phyloP scores from a whole-genome alignment of 2,888 invertebrate species.

The Trissolcus japonicus region DNA sequence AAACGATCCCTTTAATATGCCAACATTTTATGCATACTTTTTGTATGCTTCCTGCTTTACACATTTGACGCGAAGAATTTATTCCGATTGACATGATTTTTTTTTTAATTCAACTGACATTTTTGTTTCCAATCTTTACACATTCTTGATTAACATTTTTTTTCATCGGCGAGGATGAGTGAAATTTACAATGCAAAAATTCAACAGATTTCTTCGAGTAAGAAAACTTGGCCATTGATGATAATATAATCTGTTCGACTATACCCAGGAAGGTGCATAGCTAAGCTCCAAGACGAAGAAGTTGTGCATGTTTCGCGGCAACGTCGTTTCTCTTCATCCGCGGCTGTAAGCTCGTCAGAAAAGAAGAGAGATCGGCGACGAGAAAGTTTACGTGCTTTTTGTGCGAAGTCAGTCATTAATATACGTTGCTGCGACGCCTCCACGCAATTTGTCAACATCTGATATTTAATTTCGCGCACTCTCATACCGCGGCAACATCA shows the following conservation, averaged over 20 bases:
- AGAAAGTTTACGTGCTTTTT: slow-evolving; percentile 73
- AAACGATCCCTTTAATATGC: slow-evolving; percentile 21
- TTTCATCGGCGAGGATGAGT: background rate
- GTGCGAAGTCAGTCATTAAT: slow-evolving; percentile 73
- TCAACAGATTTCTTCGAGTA: slow-evolving; percentile 25
- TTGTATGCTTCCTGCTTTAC: background rate
- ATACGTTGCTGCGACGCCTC: slow-evolving; percentile 75
- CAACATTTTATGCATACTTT: slow-evolving; percentile 1
- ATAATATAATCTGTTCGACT: slow-evolving; percentile 50
- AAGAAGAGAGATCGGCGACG: slow-evolving; percentile 64
- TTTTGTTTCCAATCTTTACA: slow-evolving; percentile 3
- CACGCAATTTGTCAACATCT: slow-evolving; percentile 76
- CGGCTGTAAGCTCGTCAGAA: slow-evolving; percentile 65
- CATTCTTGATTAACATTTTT: background rate
- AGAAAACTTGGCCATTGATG: slow-evolving; percentile 36
- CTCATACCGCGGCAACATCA: slow-evolving; percentile 63
- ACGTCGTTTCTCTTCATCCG: slow-evolving; percentile 76
- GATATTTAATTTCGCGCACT: slow-evolving; percentile 75
- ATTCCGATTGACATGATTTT: no score
- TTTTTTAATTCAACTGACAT: no score
- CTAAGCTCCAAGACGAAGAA: slow-evolving; percentile 59
- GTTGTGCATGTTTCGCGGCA: slow-evolving; percentile 65
- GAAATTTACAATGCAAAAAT: slow-evolving; percentile 5
- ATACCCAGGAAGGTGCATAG: slow-evolving; percentile 40
- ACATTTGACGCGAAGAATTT: no score